Base-by-base conservation (phyloP, 2,113 vertebrate genomes). In the Casuarius casuarius region DNA sequence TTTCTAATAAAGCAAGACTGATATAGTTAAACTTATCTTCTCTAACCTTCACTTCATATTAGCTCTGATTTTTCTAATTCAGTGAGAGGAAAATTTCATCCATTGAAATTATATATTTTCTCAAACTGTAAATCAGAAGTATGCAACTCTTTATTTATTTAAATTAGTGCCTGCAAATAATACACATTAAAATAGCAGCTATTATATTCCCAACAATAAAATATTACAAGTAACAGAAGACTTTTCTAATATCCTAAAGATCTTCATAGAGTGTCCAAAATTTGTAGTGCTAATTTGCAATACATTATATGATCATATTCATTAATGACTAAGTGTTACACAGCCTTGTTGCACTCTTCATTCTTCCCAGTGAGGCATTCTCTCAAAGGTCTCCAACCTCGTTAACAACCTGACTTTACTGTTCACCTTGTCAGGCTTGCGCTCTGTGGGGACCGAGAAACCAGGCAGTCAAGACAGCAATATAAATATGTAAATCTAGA, bases 401-500 rank as follows among this genome's bases (percentile, higher is more conserved):
- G 62, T 79, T 79, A 92, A 83, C 42, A 86, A 90, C 61, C 73
- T 76, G 62, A 79, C 16, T 68, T 92, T 68, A 92, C 42, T 79
- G 89, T 85, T 96, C 86, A 59, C 31, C 63, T 79, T 95, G 31
- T 79, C 79, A 92, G 48, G 38, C 42, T 63, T 76, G 48, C 18
- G 59, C 31, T 82, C 86, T 54, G 70, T 52, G 52, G 83, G 52
- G 78, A 95, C n/a, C 62, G 35, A 95, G 61, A 87, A 94, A 87
- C 26, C 65, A 87, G 73, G 48, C 83, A 88, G 52, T 84, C 74
- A 93, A 90, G 93, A 76, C 52, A 83, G 52, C 2, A 5, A 21
- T 56, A 90, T 65, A 83, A 95, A 92, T 86, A 96, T 77, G 63
- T 54, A 94, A 73, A 92, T 86, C n/a, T 76, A 94, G 88, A 88